These are phyloP conservation scores for Seriola quinqueradiata DNA, from an alignment of 2,113 vertebrate species.

Conservation along the genomic window DNA sequence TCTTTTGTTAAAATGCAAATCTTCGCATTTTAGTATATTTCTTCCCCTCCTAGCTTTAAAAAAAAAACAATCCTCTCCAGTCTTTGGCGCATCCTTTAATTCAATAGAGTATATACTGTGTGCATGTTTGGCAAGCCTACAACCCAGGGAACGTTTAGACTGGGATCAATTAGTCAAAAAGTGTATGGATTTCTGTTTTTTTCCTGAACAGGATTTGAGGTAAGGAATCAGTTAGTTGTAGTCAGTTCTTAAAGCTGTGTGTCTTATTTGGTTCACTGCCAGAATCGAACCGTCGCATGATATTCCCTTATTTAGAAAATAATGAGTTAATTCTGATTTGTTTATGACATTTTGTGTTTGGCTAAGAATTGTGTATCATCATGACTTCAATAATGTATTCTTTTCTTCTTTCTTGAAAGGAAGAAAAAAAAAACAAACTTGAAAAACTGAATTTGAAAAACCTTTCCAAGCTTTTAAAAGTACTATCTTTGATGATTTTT, in stretches of 20 bases:
- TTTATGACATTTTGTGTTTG: constrained; percentile 9
- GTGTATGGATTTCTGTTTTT: constrained; percentile 34
- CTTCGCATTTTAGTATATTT: constrained; percentile 51
- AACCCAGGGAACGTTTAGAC: constrained; percentile 35
- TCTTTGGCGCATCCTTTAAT: constrained; percentile 45
- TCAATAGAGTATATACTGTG: constrained; percentile 9
- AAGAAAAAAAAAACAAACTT: background rate
- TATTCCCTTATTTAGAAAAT: background rate
- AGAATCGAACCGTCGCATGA: background rate
- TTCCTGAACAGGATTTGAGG: constrained; percentile 8
- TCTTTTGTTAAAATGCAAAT: constrained; percentile 71
- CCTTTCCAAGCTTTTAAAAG: constrained; percentile 15
- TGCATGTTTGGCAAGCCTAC: constrained; percentile 34
- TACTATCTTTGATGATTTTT: constrained; percentile 24
- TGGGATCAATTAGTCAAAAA: constrained; percentile 45
- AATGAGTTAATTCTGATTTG: background rate
- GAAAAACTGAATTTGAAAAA: constrained; percentile 7
- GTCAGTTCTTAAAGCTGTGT: background rate
- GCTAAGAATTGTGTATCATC: background rate
- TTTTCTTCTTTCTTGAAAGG: constrained; percentile 13
- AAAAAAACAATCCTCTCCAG: constrained; percentile 41
- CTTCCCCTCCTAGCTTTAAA: constrained; percentile 30
- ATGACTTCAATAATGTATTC: background rate
- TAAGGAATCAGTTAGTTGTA: constrained; percentile 15
- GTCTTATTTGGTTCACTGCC: background rate